These are phyloP conservation scores for Motacilla alba DNA, from an alignment of 2,113 vertebrate species.

Conservation along the genomic window DNA sequence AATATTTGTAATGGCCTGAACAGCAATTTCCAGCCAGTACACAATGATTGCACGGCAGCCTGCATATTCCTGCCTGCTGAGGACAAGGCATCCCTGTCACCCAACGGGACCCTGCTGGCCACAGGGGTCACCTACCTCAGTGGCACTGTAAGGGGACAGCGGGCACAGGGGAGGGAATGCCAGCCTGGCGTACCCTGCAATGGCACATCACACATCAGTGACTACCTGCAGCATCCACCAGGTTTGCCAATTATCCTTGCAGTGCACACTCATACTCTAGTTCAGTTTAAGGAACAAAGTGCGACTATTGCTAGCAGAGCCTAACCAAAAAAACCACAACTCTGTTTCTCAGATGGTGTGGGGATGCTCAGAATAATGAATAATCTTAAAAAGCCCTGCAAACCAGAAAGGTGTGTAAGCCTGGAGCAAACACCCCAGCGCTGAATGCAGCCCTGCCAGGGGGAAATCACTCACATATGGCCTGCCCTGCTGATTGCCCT, in stretches of 20 bases:
- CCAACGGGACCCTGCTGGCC: background rate
- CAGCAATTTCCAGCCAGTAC: background rate
- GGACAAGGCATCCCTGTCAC: background rate
- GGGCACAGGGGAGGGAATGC: background rate
- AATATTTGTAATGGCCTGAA: background rate
- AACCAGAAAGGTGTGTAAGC: background rate
- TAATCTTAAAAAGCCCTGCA: background rate
- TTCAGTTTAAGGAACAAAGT: background rate
- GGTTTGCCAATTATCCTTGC: background rate
- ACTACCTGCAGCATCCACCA: background rate
- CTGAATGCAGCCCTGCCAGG: background rate
- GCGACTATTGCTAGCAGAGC: background rate
- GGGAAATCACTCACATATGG: background rate
- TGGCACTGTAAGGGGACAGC: background rate
- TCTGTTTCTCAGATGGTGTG: background rate
- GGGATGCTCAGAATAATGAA: background rate
- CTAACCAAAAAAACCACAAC: background rate
- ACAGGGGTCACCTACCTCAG: background rate
- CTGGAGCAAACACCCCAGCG: background rate
- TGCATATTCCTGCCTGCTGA: background rate
- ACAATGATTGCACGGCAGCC: background rate
- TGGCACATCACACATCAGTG: background rate
- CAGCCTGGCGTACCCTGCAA: background rate
- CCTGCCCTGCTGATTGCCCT: background rate
- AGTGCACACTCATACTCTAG: background rate